Base-by-base conservation (phyloP, 2,113 vertebrate genomes). In the Bubo bubo region DNA sequence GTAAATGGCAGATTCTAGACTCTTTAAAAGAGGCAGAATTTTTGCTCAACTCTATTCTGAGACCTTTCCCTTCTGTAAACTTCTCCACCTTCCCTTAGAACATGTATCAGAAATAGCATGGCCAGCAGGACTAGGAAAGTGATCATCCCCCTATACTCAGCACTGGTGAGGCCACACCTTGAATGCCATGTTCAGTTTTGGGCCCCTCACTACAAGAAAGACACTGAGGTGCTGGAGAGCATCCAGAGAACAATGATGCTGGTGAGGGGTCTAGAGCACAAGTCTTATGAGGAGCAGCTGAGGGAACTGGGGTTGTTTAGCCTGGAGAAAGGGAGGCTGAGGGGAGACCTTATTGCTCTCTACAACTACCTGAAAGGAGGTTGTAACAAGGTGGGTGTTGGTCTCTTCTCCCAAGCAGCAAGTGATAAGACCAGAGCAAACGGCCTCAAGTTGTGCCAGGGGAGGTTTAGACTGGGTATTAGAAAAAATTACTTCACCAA, bases 321-420 rank as follows among this genome's bases (percentile, higher is more conserved):
- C 1, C 52, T 59, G 37, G 75, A 74, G 60, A 35, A 66, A 5
- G 67, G 60, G 20, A 20, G 19, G 45, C 45, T 47, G 8, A 47
- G 45, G 45, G 45, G 45, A 47, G 45, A 47, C 45, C 45, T 47
- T 19, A 21, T 47, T 9, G 10, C 45, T 21, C 19, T 47, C 45
- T 47, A 47, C 45, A 91, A 4, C 81, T 45, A 2, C 50, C 50
- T 60, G 52, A 84, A 60, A 56, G 67, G 53, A 68, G 32, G 32
- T 2, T 47, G 59, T n/a, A 60, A 4, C 0, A 1, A 47, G 21
- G 24, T 47, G 67, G 39, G 16, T 1, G 39, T 66, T 1, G 1
- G 45, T 37, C 14, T 68, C 37, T 74, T 53, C 24, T 92, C 14
- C 18, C 37, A 47, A 10, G 45, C 21, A 47, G 20, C 45, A 47